These are phyloP conservation scores for Phengaris arion DNA, from an alignment of 2,888 invertebrate genomes.

Conservation along the genomic window DNA sequence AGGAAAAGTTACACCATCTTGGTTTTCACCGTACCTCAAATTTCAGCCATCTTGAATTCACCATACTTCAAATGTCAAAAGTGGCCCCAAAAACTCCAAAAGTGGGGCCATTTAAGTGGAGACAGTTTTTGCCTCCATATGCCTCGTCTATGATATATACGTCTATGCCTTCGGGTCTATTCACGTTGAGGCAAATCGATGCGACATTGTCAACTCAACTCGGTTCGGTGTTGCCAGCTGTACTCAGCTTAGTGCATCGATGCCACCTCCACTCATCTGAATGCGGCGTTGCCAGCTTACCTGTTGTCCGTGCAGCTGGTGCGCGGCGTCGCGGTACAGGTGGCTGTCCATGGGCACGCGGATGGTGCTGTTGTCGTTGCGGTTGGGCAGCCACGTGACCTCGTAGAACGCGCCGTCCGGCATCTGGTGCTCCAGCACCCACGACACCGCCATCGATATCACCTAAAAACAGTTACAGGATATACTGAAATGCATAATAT, in stretches of 20 bases:
- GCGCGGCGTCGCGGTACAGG: slow-evolving; percentile 84
- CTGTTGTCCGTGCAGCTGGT: slow-evolving; percentile 38
- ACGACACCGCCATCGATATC: slow-evolving; percentile 90
- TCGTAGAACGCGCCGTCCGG: slow-evolving; percentile 94
- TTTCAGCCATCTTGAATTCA: too few species aligned
- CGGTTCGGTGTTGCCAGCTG: neutral
- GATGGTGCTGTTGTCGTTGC: slow-evolving; percentile 90
- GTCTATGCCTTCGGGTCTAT: too few species aligned
- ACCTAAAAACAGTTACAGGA: slow-evolving; percentile 57
- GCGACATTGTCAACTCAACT: neutral
- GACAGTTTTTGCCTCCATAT: too few species aligned
- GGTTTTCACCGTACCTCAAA: too few species aligned
- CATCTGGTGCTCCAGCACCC: slow-evolving; percentile 92
- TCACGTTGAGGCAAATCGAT: too few species aligned
- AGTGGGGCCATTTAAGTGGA: too few species aligned
- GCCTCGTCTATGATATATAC: too few species aligned
- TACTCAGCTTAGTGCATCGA: neutral
- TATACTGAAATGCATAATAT: neutral
- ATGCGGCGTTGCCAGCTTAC: slow-evolving; percentile 41
- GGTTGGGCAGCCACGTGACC: slow-evolving; percentile 90
- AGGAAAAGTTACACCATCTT: too few species aligned
- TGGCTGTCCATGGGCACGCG: slow-evolving; percentile 69
- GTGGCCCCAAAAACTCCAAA: too few species aligned
- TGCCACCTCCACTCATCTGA: neutral
- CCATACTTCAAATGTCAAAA: too few species aligned